Evolutionary conservation across 2,888 invertebrate species (phyloP).

Genomic region (Mantis religiosa): DNA sequence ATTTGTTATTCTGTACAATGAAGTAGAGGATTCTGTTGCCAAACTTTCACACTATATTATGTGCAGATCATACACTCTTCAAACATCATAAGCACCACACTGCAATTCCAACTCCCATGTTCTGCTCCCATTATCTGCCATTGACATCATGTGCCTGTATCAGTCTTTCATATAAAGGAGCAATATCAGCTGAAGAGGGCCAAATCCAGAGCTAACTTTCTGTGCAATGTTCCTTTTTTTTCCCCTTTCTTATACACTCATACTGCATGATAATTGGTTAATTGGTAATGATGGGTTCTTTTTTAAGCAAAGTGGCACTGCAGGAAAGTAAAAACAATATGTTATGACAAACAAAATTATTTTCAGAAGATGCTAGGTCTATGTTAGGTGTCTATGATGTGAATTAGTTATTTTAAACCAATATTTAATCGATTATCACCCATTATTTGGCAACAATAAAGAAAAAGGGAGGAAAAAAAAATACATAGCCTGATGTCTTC

Average conservation of each 20-base stretch:
- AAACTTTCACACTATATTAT: background rate
- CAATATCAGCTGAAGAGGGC: background rate
- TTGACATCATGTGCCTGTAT: background rate
- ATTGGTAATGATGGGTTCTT: background rate
- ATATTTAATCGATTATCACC: background rate
- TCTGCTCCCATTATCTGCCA: background rate
- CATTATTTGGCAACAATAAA: conserved; percentile 14
- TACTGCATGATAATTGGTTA: background rate
- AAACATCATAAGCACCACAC: background rate
- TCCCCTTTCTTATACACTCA: too few species aligned
- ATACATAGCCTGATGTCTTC: conserved; percentile 21
- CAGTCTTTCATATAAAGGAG: conserved; percentile 12
- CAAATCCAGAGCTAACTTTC: background rate
- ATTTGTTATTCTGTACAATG: conserved; percentile 33
- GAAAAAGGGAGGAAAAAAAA: conserved; percentile 10
- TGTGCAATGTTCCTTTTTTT: background rate
- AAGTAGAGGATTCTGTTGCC: conserved; percentile 20
- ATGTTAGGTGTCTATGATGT: background rate
- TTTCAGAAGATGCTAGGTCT: conserved; percentile 2
- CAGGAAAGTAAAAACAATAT: background rate
- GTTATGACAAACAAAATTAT: conserved; percentile 11
- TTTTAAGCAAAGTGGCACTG: conserved; percentile 6
- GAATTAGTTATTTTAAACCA: conserved; percentile 5
- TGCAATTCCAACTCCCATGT: background rate
- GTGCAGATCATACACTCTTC: background rate